These are phyloP conservation scores for Sicus ferrugineus DNA, from an alignment of 2,888 invertebrate species.

Conservation along the genomic window DNA sequence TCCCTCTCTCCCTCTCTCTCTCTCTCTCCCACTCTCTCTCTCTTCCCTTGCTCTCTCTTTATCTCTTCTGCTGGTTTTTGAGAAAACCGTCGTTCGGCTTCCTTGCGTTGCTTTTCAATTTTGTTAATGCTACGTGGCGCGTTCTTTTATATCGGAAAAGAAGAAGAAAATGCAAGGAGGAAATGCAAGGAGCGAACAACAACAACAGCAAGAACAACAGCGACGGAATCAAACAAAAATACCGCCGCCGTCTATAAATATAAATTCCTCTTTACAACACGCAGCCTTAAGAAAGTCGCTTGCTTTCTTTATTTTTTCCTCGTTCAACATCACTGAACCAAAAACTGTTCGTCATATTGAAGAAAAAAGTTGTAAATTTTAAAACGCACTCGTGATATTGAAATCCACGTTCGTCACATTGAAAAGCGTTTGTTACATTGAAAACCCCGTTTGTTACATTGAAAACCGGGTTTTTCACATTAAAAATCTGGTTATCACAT, in stretches of 20 bases:
- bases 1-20: not conserved
- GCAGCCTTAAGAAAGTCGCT: slow-evolving; percentile 8
- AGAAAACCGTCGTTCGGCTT: not conserved
- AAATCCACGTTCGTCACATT: too few relatives aligned
- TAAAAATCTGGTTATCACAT: too few relatives aligned
- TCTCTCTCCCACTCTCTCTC: not conserved
- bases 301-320: slow-evolving; percentile 11
- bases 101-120: slow-evolving; percentile 45
- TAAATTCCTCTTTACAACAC: not conserved
- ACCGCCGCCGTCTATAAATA: slow-evolving; percentile 6
- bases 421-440: too few relatives aligned
- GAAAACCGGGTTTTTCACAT: too few relatives aligned
- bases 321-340: too few relatives aligned
- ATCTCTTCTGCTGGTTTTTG: not conserved
- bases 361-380: too few relatives aligned
- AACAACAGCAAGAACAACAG: not conserved
- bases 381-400: too few relatives aligned
- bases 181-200: slow-evolving; percentile 1
- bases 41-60: not conserved
- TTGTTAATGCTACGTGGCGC: slow-evolving; percentile 52
- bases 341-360: too few relatives aligned
- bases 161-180: slow-evolving; percentile 9
- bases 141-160: slow-evolving; percentile 40
- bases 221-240: slow-evolving; percentile 9
- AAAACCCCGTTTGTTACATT: too few relatives aligned